Percentiles rank a stretch among this genome's conserved stretches.
Conservation (phyloP, 2,113 vertebrate species). For the Anguilla japonica region DNA sequence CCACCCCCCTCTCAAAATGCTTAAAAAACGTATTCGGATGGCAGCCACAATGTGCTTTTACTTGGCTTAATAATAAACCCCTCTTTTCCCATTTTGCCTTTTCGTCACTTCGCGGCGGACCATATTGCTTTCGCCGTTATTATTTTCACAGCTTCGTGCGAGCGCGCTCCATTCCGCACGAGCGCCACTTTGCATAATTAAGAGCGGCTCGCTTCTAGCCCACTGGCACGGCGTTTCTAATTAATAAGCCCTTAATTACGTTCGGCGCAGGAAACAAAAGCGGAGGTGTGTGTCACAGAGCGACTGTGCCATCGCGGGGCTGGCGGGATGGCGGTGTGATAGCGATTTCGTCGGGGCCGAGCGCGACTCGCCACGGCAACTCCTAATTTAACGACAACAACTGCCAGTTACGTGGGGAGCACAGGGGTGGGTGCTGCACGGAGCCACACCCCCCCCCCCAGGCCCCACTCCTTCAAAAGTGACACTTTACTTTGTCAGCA, state of each 20-base stretch:
- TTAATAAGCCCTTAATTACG: slow-evolving; percentile 46
- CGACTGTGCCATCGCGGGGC: slow-evolving; percentile 38
- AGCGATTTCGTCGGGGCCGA: slow-evolving; percentile 43
- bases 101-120: background rate
- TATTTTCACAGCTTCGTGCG: slow-evolving; percentile 16
- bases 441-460: background rate
- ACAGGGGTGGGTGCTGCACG: slow-evolving; percentile 54
- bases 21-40: slow-evolving; percentile 14
- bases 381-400: slow-evolving; percentile 39
- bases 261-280: slow-evolving; percentile 30
- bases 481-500: slow-evolving; percentile 13
- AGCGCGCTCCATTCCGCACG: background rate
- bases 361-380: slow-evolving; percentile 41
- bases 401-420: slow-evolving; percentile 51
- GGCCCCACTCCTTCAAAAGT: background rate
- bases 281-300: slow-evolving; percentile 29
- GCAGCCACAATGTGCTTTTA: background rate
- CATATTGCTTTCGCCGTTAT: slow-evolving; percentile 20
- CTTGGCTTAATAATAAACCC: background rate
- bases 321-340: slow-evolving; percentile 23
- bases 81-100: background rate
- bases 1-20: background rate
- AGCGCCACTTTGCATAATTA: slow-evolving; percentile 21
- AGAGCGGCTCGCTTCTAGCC: slow-evolving; percentile 23
- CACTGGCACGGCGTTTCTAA: slow-evolving; percentile 42